phyloP scores from a whole-genome alignment of 2,797 vertebrate species.

The Chrosomus eos region DNA sequence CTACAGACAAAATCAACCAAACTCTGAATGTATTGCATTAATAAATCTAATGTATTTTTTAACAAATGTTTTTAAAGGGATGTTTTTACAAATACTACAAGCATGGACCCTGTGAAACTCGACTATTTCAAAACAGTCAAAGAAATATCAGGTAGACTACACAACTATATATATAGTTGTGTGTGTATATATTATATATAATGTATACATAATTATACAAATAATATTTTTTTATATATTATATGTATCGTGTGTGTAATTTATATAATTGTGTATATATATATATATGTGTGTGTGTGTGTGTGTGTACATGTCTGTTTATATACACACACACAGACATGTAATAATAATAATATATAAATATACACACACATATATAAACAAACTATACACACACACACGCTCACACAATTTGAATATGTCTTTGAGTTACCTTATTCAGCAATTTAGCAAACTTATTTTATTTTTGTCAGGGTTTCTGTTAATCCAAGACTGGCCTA shows the following conservation, averaged over 20 bases:
- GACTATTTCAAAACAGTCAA: constrained; percentile 89
- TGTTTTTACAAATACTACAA: constrained; percentile 78
- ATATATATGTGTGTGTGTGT: too few relatives aligned
- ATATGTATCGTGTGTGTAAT: too few relatives aligned
- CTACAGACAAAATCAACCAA: rapidly evolving
- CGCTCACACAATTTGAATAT: background rate
- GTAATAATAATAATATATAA: too few relatives aligned
- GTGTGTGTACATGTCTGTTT: too few relatives aligned
- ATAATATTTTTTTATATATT: too few relatives aligned
- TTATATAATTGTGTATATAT: too few relatives aligned
- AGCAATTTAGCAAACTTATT: background rate
- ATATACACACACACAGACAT: too few relatives aligned
- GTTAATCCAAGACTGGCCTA: constrained; percentile 88
- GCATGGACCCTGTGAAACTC: constrained; percentile 84
- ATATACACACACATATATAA: too few relatives aligned
- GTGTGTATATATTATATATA: too few relatives aligned
- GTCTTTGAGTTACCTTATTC: background rate
- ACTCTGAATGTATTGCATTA: background rate
- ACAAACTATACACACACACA: too few relatives aligned
- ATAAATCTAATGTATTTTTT: background rate
- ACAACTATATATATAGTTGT: background rate
- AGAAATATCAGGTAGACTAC: constrained; percentile 88
- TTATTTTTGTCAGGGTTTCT: constrained; percentile 81
- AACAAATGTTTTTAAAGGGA: constrained; percentile 76
- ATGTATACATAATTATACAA: too few relatives aligned